Evolutionary conservation across 2,888 invertebrate species (phyloP), one percentile per base, ranked within the genome.

Genomic region (Lasius platythorax): DNA sequence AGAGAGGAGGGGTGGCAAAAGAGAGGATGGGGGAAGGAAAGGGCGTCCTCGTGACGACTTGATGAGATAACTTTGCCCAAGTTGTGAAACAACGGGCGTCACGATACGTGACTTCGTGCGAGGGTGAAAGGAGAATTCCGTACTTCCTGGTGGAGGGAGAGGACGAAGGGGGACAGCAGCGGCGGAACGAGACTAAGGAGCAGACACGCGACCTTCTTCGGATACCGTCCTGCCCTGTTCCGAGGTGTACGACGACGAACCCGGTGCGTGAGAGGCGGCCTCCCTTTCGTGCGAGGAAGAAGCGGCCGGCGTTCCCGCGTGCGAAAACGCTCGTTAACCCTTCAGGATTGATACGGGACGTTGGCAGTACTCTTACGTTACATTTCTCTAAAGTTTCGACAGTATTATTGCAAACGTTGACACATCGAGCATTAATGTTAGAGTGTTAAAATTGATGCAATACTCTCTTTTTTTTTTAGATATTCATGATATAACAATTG

Each of bases 21-120:
- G 43, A 37, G 68, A 28, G 53, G 15, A 30, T 28, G 50, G 63
- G 63, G 66, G 58, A 53, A 46, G n/a, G 56, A 40, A 40, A 15
- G 73, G 18, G 74, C 84, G 86, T 91, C 88, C 91, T 89, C 92
- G 90, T 92, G 92, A 92, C 89, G 92, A 91, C 91, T 92, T 92
- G 92, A 92, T 92, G 92, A 92, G 92, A 91, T 92, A 92, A 92
- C 92, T 92, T 92, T 90, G 81, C 87, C 83, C 87, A 85, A 88
- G 90, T 92, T 92, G 91, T 88, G 91, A 90, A 91, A 91, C 90
- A 90, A 84, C 75, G 85, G 84, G 85, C 87, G 91, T 91, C 91
- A 91, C 90, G 91, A 92, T 86, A 87, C 89, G 85, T 88, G 91
- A 87, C 87, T 91, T 83, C 72, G 73, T 73, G 89, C 87, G 83